Evolutionary conservation across 2,113 vertebrate genomes (phyloP).

Genomic region (Rousettus leschenaultii): DNA sequence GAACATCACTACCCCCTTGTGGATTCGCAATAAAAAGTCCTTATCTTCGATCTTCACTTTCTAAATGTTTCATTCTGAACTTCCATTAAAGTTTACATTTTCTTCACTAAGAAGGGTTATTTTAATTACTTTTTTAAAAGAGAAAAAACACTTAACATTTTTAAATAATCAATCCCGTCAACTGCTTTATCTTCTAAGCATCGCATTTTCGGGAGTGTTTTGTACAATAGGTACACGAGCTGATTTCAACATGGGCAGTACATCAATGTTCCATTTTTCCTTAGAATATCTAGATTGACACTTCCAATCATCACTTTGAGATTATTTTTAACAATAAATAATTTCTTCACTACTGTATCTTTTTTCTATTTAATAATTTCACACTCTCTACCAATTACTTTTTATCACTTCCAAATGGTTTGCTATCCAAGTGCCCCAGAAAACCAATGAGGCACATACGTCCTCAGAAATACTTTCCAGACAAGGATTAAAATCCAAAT

Average conservation of each 20-base stretch:
- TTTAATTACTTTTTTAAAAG: slow-evolving; percentile 49
- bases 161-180: background rate
- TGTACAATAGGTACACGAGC: background rate
- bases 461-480: slow-evolving; percentile 19
- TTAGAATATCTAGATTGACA: background rate
- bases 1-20: slow-evolving; percentile 85
- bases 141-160: background rate
- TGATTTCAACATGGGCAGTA: background rate
- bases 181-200: background rate
- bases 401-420: background rate
- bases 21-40: slow-evolving; percentile 78
- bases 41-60: slow-evolving; percentile 64
- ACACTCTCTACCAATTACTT: background rate
- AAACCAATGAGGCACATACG: background rate
- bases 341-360: background rate
- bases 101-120: background rate
- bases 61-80: slow-evolving; percentile 45
- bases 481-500: slow-evolving; percentile 21
- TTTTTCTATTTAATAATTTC: background rate
- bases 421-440: slow-evolving; percentile 27
- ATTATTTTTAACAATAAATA: background rate
- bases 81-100: slow-evolving; percentile 54
- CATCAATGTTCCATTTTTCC: background rate
- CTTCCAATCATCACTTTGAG: background rate
- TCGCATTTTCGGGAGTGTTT: background rate